phyloP scores from a whole-genome alignment of 2,888 invertebrate species.

The Clostera curtula region DNA sequence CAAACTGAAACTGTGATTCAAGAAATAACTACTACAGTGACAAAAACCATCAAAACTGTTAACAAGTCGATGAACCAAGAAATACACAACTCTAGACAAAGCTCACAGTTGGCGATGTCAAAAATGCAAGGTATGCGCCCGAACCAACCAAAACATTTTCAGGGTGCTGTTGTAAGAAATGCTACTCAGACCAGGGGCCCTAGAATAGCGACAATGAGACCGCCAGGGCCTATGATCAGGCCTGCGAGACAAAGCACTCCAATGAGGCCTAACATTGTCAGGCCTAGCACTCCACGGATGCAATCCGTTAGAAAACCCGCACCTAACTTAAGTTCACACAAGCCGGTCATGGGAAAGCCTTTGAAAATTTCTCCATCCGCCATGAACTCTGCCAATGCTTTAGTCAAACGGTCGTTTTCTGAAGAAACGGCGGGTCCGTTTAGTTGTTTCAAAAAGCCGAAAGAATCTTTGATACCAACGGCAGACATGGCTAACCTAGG shows the following conservation, averaged over 20 bases:
- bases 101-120: slow-evolving; percentile 26
- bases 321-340: slow-evolving; percentile 24
- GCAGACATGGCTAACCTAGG: slow-evolving; percentile 33
- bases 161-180: slow-evolving; percentile 42
- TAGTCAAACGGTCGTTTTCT: slow-evolving; percentile 32
- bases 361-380: slow-evolving; percentile 48
- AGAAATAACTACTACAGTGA: slow-evolving; percentile 67
- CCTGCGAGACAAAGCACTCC: slow-evolving; percentile 39
- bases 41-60: slow-evolving; percentile 63
- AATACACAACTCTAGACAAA: slow-evolving; percentile 36
- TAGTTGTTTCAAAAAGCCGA: slow-evolving; percentile 60
- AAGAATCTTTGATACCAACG: slow-evolving; percentile 46
- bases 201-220: slow-evolving; percentile 30
- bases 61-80: slow-evolving; percentile 58
- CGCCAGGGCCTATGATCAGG: slow-evolving; percentile 21
- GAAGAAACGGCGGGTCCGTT: slow-evolving; percentile 43
- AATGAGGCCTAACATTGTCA: slow-evolving; percentile 30
- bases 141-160: slow-evolving; percentile 31
- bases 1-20: slow-evolving; percentile 61
- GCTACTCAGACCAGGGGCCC: slow-evolving; percentile 31
- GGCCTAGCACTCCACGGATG: slow-evolving; percentile 35
- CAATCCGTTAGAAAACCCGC: slow-evolving; percentile 24
- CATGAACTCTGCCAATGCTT: slow-evolving; percentile 23
- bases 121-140: slow-evolving; percentile 34
- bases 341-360: slow-evolving; percentile 30